phyloP scores from a whole-genome alignment of 2,888 invertebrate genomes.

The Oligia latruncula region DNA sequence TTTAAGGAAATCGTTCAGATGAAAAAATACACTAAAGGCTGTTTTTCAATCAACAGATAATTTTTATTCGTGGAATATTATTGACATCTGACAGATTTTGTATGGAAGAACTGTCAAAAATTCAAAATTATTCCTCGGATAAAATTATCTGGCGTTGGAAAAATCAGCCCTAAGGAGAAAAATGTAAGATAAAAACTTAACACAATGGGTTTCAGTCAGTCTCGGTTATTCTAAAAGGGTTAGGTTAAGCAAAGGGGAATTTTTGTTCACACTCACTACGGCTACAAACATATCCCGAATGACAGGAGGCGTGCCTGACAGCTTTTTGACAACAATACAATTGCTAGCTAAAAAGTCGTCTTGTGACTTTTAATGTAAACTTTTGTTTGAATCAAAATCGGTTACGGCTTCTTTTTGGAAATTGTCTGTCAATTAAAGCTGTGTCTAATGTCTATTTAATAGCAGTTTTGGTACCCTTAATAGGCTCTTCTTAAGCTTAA shows the following conservation, averaged over 20 bases:
- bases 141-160: too few relatives aligned
- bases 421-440: not conserved
- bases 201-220: not conserved
- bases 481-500: not conserved
- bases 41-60: too few relatives aligned
- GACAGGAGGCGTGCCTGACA: constrained; percentile 36
- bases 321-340: not conserved
- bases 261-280: not conserved
- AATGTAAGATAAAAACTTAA: not conserved
- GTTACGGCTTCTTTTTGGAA: not conserved
- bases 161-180: not conserved
- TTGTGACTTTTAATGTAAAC: not conserved
- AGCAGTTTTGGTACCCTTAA: not conserved
- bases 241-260: not conserved
- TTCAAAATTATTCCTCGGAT: too few relatives aligned
- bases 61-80: too few relatives aligned
- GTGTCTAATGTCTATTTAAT: not conserved
- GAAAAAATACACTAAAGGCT: too few relatives aligned
- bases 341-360: not conserved
- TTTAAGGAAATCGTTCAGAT: not conserved
- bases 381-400: not conserved
- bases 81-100: too few relatives aligned
- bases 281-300: not conserved
- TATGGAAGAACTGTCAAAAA: too few relatives aligned
- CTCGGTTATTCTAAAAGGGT: not conserved